phyloP scores from a whole-genome alignment of 2,888 invertebrate species.

The Mesorhabditis sp. region DNA sequence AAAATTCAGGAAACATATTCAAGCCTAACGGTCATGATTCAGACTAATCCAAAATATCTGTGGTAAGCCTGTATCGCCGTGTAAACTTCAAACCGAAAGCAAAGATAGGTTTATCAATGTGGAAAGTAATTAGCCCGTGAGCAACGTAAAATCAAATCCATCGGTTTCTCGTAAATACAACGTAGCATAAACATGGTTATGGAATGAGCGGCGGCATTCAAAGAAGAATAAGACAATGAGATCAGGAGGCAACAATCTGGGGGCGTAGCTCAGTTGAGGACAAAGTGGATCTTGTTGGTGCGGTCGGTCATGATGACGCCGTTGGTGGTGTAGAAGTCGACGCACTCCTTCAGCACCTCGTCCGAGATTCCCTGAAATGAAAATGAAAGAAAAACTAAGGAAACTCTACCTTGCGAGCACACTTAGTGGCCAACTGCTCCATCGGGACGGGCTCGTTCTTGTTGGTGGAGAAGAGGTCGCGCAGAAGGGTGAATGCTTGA shows the following conservation, averaged over 20 bases:
- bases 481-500: constrained; percentile 49
- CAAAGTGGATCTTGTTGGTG: constrained; percentile 34
- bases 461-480: constrained; percentile 39
- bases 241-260: background rate
- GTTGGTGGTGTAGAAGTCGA: constrained; percentile 36
- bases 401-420: background rate
- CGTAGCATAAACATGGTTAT: no score
- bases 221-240: background rate
- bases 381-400: constrained; percentile 13
- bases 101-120: no score
- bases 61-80: no score
- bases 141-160: no score
- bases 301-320: constrained; percentile 40
- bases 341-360: constrained; percentile 30
- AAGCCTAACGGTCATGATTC: no score
- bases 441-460: constrained; percentile 27
- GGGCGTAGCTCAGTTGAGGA: constrained; percentile 27
- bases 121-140: no score
- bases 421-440: background rate
- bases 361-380: constrained; percentile 41
- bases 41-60: no score
- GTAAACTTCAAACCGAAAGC: no score
- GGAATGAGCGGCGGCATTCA: background rate
- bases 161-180: no score
- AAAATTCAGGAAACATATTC: no score